Conservation (phyloP, 2,797 vertebrate genomes). For the Sciaenops ocellatus region DNA sequence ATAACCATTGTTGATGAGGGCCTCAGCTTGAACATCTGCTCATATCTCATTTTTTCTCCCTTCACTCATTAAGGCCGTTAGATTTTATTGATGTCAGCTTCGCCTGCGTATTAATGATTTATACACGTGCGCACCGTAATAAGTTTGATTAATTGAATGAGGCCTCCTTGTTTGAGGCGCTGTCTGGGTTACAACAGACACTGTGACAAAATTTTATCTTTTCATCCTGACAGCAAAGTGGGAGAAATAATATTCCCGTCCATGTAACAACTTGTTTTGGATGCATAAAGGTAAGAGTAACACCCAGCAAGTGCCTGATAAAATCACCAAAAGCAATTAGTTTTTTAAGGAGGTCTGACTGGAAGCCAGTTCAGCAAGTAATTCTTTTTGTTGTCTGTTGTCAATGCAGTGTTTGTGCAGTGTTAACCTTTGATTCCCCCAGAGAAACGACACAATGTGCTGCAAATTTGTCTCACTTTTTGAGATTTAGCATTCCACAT, state of each 20-base stretch:
- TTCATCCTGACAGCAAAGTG: slow-evolving; percentile 31
- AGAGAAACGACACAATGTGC: not conserved
- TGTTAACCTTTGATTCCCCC: not conserved
- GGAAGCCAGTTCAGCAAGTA: not conserved
- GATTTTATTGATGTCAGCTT: slow-evolving; percentile 76
- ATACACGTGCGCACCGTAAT: slow-evolving; percentile 60
- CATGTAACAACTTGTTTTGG: slow-evolving; percentile 10
- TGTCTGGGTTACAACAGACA: slow-evolving; percentile 25
- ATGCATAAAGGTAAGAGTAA: not conserved
- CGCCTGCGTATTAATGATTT: slow-evolving; percentile 75
- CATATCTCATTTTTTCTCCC: slow-evolving; percentile 61
- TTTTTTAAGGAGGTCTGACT: not conserved
- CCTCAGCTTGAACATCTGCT: slow-evolving; percentile 82
- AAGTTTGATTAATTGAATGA: slow-evolving; percentile 71
- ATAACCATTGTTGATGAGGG: slow-evolving; percentile 74
- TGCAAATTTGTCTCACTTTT: not conserved
- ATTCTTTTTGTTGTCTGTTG: not conserved
- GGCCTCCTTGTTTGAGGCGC: slow-evolving; percentile 46
- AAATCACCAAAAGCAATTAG: not conserved
- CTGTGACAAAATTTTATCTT: slow-evolving; percentile 33
- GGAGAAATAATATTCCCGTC: slow-evolving; percentile 3
- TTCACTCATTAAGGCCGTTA: slow-evolving; percentile 74
- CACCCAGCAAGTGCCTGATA: not conserved
- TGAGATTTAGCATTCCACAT: not conserved
- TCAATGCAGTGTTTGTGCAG: not conserved